Conservation (phyloP, 1,140 invertebrate genomes). For the Drosophila gunungcola region DNA sequence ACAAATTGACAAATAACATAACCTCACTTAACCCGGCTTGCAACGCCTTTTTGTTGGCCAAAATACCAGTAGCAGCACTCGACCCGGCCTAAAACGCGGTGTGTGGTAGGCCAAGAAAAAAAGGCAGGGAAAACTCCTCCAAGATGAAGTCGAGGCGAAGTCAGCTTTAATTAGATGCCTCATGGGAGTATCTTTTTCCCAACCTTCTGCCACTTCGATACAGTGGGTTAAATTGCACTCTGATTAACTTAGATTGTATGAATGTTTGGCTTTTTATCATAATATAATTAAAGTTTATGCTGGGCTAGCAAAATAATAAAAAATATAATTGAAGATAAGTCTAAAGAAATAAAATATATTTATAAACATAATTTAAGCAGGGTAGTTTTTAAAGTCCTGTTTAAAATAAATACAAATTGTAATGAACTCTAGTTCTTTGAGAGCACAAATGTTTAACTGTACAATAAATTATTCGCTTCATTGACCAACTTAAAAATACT, state of each 20-base stretch:
- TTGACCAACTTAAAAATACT: too few relatives aligned
- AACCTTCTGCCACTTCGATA: slow-evolving; percentile 13
- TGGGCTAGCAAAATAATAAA: too few relatives aligned
- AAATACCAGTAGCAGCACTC: slow-evolving; percentile 52
- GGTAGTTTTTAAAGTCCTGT: too few relatives aligned
- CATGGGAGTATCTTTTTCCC: slow-evolving; percentile 49
- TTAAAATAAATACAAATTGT: too few relatives aligned
- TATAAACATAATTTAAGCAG: too few relatives aligned
- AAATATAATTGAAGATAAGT: too few relatives aligned
- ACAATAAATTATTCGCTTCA: too few relatives aligned
- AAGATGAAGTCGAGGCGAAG: slow-evolving; percentile 26
- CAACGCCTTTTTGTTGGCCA: slow-evolving; percentile 68
- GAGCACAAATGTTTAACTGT: too few relatives aligned
- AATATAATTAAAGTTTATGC: too few relatives aligned
- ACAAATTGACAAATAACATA: slow-evolving; percentile 83
- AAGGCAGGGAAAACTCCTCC: slow-evolving; percentile 26
- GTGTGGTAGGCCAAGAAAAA: slow-evolving; percentile 35
- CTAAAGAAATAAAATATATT: too few relatives aligned
- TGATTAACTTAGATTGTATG: background rate
- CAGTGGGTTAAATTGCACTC: slow-evolving; percentile 23
- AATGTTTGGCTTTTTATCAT: too few relatives aligned
- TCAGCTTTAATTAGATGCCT: slow-evolving; percentile 72
- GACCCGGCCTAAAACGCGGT: slow-evolving; percentile 29
- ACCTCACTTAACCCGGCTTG: slow-evolving; percentile 74
- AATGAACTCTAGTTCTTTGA: too few relatives aligned